phyloP scores from a whole-genome alignment of 2,888 invertebrate species.

The Pandemis cinnamomeana region DNA sequence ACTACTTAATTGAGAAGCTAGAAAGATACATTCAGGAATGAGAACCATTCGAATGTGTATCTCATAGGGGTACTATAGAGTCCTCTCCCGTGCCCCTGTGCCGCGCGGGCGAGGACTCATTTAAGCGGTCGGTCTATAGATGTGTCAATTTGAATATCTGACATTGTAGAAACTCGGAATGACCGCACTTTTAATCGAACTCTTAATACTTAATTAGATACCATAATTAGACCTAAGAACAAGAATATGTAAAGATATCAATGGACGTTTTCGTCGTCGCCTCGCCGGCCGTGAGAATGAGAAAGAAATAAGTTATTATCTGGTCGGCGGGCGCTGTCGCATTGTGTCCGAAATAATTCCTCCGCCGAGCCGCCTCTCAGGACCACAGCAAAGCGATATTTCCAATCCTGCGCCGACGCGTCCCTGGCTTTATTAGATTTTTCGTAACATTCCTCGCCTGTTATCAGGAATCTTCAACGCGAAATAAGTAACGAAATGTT shows the following conservation, averaged over 20 bases:
- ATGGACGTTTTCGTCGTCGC: background rate
- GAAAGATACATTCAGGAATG: too few relatives aligned
- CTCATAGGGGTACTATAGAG: too few relatives aligned
- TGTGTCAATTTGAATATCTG: too few relatives aligned
- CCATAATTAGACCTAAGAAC: too few relatives aligned
- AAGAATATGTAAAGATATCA: background rate
- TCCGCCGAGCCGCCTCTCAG: background rate
- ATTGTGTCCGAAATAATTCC: constrained; percentile 4
- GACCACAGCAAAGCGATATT: constrained; percentile 4
- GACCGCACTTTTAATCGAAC: too few relatives aligned
- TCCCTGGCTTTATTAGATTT: constrained; percentile 66
- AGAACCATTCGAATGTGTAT: too few relatives aligned
- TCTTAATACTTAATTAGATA: too few relatives aligned
- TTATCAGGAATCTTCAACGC: constrained; percentile 68
- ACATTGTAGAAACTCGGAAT: background rate
- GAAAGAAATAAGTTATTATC: background rate
- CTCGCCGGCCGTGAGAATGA: background rate
- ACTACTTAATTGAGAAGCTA: too few relatives aligned
- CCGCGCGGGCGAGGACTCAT: too few relatives aligned
- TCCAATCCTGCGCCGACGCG: constrained; percentile 4
- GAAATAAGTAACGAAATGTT: constrained; percentile 71
- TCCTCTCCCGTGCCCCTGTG: too few relatives aligned
- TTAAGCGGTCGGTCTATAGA: too few relatives aligned
- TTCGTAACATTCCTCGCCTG: constrained; percentile 56
- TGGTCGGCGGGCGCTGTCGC: background rate